Evolutionary conservation across 2,888 invertebrate species (phyloP), one percentile per base, ranked within the genome.

Genomic region (Pollenia amentaria): DNA sequence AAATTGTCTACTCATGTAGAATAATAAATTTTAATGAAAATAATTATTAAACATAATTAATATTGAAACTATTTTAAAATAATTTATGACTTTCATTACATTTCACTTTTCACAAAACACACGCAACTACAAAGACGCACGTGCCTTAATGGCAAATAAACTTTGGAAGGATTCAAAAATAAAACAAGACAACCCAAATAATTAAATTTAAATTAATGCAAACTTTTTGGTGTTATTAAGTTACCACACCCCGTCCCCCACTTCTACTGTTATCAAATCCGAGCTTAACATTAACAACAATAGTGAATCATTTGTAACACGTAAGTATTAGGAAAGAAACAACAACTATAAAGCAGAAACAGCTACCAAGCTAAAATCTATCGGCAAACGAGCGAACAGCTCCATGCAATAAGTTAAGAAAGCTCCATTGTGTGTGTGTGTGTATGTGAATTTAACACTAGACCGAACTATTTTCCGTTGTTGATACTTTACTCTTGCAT

Each of bases 21-120:
- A 29, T 67, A 46, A 29, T 9, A 48, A 69, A 69, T 51, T 51
- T 16, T 6, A 10, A 38, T 51, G 16, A 38, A 16, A 69, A 48
- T 67, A 69, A 6, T 69, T 7, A 51, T 38, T 38, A 51, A 38
- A 29, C 3, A 69, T 51, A 51, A 69, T 38, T 38, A 69, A 29
- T 69, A 51, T 69, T 69, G 51, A 69, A 67, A 48, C 4, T 46
- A 18, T 69, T 42, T 42, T 42, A 48, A 40, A 18, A 80, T 40
- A 16, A 60, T 48, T 60, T 44, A 29, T 42, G 44, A 57, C 64
- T 85, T 75, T 69, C 81, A 73, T 69, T 64, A 51, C 46, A 78
- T 85, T 85, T 81, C 77, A 81, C 72, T 81, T 77, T 81, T 16
- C 48, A 44, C 18, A 55, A 75, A 11, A 51, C 21, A 40, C 16